Conservation (phyloP, 1,140 invertebrate species). For the Drosophila santomea region DNA sequence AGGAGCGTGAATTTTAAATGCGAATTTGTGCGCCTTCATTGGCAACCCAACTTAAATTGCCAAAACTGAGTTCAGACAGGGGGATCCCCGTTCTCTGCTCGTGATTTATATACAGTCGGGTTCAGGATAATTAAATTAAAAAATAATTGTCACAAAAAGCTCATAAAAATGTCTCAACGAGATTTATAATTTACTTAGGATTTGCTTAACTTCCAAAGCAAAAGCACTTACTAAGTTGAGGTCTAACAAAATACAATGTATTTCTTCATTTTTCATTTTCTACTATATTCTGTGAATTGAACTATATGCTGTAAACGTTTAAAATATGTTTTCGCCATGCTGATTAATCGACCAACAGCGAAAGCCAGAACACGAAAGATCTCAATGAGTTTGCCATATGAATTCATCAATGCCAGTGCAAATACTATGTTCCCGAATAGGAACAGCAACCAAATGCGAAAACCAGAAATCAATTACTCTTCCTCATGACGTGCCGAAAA, state of each 20-base stretch:
- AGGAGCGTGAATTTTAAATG: constrained; percentile 15
- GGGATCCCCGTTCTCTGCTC: background rate
- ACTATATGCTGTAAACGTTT: background rate
- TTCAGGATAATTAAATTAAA: constrained; percentile 21
- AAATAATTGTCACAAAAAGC: constrained; percentile 17
- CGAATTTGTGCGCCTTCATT: background rate
- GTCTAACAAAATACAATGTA: too few relatives aligned
- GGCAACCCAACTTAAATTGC: background rate
- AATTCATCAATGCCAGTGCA: constrained; percentile 29
- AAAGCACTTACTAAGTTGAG: too few relatives aligned
- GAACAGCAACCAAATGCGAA: constrained; percentile 18
- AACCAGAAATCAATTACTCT: constrained; percentile 39
- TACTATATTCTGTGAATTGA: too few relatives aligned
- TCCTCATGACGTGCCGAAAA: constrained; percentile 34
- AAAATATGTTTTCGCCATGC: background rate
- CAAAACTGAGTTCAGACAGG: background rate
- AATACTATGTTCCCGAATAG: constrained; percentile 17
- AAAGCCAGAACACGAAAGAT: constrained; percentile 9
- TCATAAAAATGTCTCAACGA: constrained; percentile 22
- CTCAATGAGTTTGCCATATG: background rate
- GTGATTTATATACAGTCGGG: constrained; percentile 17
- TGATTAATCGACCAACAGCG: constrained; percentile 16
- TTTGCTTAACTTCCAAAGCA: background rate
- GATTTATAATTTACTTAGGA: constrained; percentile 13
- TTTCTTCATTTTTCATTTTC: too few relatives aligned